Conservation (phyloP, 2,113 vertebrate genomes). For the Athene noctua region DNA sequence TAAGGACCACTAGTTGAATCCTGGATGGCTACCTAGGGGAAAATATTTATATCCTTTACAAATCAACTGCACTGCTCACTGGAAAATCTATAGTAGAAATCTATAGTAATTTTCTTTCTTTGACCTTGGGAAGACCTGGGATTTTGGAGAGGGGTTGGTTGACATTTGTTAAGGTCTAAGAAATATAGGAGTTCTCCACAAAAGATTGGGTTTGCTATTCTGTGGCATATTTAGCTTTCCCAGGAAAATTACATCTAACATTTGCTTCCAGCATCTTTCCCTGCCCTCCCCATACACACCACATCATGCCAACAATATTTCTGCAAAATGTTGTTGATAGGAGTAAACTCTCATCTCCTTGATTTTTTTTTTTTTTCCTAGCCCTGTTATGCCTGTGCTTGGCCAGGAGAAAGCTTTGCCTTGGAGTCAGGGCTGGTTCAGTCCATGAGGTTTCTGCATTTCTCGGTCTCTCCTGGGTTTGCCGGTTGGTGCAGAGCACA, state of each 20-base stretch:
- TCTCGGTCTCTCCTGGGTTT: not conserved
- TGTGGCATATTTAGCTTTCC: not conserved
- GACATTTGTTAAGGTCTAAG: not conserved
- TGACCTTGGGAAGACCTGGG: not conserved
- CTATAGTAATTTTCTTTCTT: not conserved
- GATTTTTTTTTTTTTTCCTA: too few relatives aligned
- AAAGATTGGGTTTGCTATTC: not conserved
- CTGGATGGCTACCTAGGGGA: not conserved
- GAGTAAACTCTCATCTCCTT: not conserved
- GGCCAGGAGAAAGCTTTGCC: not conserved
- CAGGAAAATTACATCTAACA: not conserved
- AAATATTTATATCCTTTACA: not conserved
- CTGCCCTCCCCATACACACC: accelerated
- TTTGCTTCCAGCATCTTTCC: not conserved
- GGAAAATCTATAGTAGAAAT: not conserved
- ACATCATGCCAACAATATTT: accelerated
- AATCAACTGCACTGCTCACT: accelerated
- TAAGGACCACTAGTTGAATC: not conserved
- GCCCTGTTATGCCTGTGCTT: accelerated
- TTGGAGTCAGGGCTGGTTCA: not conserved
- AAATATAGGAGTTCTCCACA: not conserved
- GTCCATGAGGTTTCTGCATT: accelerated
- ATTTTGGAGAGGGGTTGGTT: not conserved
- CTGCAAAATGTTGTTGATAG: not conserved
- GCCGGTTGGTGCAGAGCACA: not conserved